Base-by-base conservation (phyloP, 1,140 invertebrate species). In the Bombus waltoni region DNA sequence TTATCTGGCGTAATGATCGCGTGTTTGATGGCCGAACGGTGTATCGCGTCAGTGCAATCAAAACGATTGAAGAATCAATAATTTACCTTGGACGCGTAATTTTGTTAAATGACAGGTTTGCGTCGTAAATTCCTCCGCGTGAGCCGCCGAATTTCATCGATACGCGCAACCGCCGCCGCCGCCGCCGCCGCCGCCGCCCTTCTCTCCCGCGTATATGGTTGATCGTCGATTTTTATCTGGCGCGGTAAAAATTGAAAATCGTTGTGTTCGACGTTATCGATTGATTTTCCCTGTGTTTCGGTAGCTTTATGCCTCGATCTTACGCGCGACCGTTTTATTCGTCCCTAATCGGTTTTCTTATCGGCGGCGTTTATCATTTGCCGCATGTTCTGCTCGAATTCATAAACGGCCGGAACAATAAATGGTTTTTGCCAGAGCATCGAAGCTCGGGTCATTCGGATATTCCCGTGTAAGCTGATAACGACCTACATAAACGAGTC, bases 401-500 rank as follows among this genome's bases (percentile, higher is more conserved):
- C 68, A 65, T 75, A 87, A 83, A 89, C 76, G 84, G 66, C 40
- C 80, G 80, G 76, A 44, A 85, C 88, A 90, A 91, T 91, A 91
- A 91, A 90, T 77, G 87, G 87, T 91, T 91, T 91, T 89, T 91
- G 87, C 90, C 90, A 65, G 59, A 44, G 70, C 62, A 68, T 59
- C 73, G 75, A 59, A 74, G 68, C 83, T 62, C 74, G 87, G 86
- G 85, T 91, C 87, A 90, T 90, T 90, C 87, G 89, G 86, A 88
- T 90, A 92, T 91, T 88, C 87, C 78, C 86, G 84, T 81, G 89
- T 89, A 91, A 89, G 89, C 81, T 84, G 89, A 91, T 89, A 92
- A 89, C 90, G 85, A 86, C 65, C 87, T 85, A 88, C 89, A 91
- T 89, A 90, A 92, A 91, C 89, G 88, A 91, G 88, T 86, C 90